phyloP scores from a whole-genome alignment of 2,888 invertebrate species.

The Drosophila helvetica region DNA sequence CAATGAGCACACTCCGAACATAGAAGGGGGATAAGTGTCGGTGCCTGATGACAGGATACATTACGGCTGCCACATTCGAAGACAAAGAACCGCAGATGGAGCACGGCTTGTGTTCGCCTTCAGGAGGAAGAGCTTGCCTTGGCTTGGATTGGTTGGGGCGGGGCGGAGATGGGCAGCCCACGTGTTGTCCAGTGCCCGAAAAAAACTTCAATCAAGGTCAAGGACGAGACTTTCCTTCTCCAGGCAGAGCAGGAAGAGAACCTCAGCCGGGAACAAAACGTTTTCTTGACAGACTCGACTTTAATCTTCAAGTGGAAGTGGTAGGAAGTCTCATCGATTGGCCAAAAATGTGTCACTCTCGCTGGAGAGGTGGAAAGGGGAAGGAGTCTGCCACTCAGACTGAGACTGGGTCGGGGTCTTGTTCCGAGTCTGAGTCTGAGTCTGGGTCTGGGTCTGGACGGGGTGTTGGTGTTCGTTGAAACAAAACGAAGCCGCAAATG shows the following conservation, averaged over 20 bases:
- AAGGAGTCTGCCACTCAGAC: neutral
- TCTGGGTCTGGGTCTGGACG: conserved; percentile 13
- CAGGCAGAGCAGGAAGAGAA: neutral
- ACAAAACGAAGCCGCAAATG: conserved; percentile 15
- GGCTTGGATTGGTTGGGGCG: neutral
- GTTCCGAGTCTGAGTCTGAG: neutral
- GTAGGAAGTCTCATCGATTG: conserved; percentile 42
- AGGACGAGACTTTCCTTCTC: neutral
- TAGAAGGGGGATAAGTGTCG: conserved; percentile 6
- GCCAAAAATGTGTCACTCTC: conserved; percentile 44
- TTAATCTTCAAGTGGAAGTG: neutral
- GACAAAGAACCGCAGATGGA: conserved; percentile 11
- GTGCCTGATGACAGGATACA: conserved; percentile 47
- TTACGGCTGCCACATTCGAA: conserved; percentile 18
- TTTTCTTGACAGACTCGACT: neutral
- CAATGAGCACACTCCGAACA: conserved; percentile 1
- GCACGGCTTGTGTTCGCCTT: neutral
- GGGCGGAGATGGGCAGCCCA: neutral
- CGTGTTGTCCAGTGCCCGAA: neutral
- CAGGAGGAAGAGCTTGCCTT: neutral
- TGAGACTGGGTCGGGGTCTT: too few species aligned
- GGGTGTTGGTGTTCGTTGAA: neutral
- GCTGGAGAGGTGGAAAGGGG: neutral
- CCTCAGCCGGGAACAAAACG: too few species aligned
- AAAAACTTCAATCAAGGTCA: conserved; percentile 9